phyloP scores from a whole-genome alignment of 2,888 invertebrate genomes.

The Clepsis dumicolana region DNA sequence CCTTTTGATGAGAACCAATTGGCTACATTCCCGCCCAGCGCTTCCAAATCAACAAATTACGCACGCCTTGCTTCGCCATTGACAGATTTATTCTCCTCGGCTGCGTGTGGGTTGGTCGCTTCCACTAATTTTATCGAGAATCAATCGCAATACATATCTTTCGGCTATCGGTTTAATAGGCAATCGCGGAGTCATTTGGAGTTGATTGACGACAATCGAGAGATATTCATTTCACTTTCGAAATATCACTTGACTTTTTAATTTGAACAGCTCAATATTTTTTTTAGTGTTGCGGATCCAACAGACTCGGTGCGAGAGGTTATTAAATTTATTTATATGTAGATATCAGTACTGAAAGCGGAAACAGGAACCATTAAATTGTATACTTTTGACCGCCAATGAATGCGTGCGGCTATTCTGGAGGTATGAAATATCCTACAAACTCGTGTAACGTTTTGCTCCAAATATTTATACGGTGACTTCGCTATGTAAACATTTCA shows the following conservation, averaged over 20 bases:
- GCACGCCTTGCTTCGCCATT: conserved; percentile 54
- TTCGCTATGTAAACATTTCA: conserved; percentile 46
- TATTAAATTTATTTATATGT: neutral
- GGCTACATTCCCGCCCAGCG: conserved; percentile 56
- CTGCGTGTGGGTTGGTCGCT: conserved; percentile 43
- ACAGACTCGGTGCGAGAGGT: neutral
- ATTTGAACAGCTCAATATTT: neutral
- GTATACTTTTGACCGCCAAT: conserved; percentile 17
- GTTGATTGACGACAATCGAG: conserved; percentile 11
- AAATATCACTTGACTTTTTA: neutral
- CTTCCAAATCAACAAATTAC: conserved; percentile 62
- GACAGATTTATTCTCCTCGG: conserved; percentile 69
- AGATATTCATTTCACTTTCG: neutral
- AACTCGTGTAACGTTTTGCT: conserved; percentile 46
- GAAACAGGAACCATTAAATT: conserved; percentile 19
- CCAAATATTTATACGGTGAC: conserved; percentile 47
- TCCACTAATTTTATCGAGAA: conserved; percentile 51
- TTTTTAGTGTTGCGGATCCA: neutral
- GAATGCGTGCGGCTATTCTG: conserved; percentile 30
- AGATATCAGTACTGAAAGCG: conserved; percentile 5
- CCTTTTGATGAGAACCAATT: conserved; percentile 68
- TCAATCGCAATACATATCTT: conserved; percentile 45
- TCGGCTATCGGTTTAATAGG: conserved; percentile 38
- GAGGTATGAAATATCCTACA: conserved; percentile 42
- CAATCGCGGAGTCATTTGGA: conserved; percentile 27